Evolutionary conservation across 2,113 vertebrate genomes (phyloP).

Genomic region (Malurus alboscapulatus): DNA sequence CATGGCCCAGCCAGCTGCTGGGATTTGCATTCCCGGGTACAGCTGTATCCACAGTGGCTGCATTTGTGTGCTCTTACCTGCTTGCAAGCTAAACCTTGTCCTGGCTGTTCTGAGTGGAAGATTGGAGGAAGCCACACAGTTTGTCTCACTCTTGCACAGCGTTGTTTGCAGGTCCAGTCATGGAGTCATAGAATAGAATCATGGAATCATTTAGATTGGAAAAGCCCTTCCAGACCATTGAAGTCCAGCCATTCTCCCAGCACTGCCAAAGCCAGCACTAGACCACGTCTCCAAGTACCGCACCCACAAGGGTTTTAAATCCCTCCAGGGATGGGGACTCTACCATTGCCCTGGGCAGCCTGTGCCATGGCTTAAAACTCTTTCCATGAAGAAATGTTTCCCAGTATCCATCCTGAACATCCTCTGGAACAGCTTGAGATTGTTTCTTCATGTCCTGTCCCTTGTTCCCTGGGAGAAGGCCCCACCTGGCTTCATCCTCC

Average conservation of each 20-base stretch:
- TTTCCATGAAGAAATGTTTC: not conserved
- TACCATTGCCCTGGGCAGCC: not conserved
- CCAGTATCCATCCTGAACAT: not conserved
- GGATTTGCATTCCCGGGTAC: rapidly evolving
- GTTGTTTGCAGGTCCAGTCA: not conserved
- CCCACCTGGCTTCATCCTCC: rapidly evolving
- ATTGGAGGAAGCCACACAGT: not conserved
- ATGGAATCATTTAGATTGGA: not conserved
- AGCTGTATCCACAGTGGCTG: not conserved
- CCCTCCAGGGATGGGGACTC: not conserved
- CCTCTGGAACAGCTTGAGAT: not conserved
- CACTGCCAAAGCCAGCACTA: not conserved
- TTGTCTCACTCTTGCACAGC: not conserved
- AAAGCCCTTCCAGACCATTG: not conserved
- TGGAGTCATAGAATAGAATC: not conserved
- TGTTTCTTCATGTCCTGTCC: not conserved
- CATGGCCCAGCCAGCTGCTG: not conserved
- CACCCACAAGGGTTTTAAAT: not conserved
- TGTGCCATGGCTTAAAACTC: not conserved
- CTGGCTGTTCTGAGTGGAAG: not conserved
- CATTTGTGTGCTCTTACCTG: not conserved
- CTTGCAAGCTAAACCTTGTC: not conserved
- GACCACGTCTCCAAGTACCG: not conserved
- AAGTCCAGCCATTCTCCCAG: not conserved
- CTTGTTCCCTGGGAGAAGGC: not conserved